phyloP scores from a whole-genome alignment of 2,113 vertebrate species.

The Tamias sibiricus region DNA sequence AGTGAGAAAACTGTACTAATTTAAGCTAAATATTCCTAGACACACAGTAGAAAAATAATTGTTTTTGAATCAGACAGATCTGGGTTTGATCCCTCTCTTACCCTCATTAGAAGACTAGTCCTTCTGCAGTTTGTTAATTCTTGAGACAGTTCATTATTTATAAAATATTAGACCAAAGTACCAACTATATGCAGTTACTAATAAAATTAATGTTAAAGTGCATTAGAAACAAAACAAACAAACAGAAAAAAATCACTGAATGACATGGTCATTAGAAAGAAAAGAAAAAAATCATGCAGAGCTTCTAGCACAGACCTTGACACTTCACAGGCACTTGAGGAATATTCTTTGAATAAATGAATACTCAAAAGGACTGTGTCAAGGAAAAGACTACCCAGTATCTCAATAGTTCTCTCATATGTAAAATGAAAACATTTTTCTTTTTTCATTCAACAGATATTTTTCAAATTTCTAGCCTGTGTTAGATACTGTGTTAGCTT shows the following conservation, averaged over 20 bases:
- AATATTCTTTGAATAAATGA: background rate
- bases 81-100: background rate
- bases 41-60: background rate
- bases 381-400: background rate
- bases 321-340: background rate
- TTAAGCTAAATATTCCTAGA: conserved; percentile 8
- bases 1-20: background rate
- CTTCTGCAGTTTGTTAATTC: background rate
- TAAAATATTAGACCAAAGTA: background rate
- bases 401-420: background rate
- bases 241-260: background rate
- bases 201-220: conserved; percentile 5
- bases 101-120: background rate
- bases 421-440: background rate
- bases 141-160: background rate
- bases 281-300: background rate
- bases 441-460: background rate
- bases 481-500: background rate
- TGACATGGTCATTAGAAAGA: background rate
- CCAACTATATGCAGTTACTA: background rate
- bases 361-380: background rate
- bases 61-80: background rate
- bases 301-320: background rate
- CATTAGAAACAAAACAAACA: conserved; percentile 9
- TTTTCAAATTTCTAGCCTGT: background rate